Evolutionary conservation across 2,888 invertebrate species (phyloP).

Genomic region (Acleris holmiana): DNA sequence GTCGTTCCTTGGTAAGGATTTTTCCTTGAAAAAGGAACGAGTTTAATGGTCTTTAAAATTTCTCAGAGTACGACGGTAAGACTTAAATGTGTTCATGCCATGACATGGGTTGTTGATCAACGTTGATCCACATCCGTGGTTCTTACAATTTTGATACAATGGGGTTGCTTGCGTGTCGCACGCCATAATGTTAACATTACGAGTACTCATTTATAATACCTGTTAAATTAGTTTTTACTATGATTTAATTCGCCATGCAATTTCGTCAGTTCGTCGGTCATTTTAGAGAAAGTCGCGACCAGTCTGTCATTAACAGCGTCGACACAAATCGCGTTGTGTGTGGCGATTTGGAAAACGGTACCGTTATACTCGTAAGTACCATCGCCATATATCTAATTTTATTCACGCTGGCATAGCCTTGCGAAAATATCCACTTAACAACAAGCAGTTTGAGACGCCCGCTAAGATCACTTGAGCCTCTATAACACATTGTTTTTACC

Average conservation of each 20-base stretch:
- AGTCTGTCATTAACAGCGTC: slow-evolving; percentile 18
- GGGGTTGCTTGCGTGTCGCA: not conserved
- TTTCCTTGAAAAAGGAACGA: no score
- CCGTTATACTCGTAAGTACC: not conserved
- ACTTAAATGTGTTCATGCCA: not conserved
- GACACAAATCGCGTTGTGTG: slow-evolving; percentile 8
- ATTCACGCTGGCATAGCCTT: not conserved
- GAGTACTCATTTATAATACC: not conserved
- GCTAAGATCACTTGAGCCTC: no score
- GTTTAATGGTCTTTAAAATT: no score
- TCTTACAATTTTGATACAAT: not conserved
- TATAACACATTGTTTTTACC: no score
- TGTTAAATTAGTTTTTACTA: not conserved
- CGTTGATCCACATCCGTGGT: not conserved
- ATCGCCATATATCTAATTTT: not conserved
- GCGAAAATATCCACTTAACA: not conserved
- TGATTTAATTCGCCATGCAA: slow-evolving; percentile 6
- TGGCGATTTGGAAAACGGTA: not conserved
- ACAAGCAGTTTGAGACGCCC: no score
- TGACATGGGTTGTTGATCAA: not conserved
- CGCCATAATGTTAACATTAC: not conserved
- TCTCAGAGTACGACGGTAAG: no score
- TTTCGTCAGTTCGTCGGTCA: slow-evolving; percentile 1
- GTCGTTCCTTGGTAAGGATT: no score
- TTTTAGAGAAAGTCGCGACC: slow-evolving; percentile 21